Evolutionary conservation across 2,797 vertebrate genomes (phyloP), one percentile per base, ranked within the genome.

Genomic region (Phrynocephalus vlangalii): DNA sequence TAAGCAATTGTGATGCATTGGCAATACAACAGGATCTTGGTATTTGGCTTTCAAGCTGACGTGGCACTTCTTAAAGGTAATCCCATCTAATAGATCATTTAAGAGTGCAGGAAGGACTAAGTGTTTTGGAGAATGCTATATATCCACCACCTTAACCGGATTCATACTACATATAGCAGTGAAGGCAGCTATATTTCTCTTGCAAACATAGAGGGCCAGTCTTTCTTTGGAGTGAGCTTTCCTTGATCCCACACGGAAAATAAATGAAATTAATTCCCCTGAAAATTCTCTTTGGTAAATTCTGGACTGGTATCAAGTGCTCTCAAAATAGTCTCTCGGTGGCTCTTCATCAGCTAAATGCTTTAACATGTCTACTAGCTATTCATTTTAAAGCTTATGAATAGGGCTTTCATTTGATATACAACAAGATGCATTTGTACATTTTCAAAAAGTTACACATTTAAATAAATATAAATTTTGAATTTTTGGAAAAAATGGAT

Each of bases 1-100:
- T 94, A 95, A 92, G 91, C 80, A 90, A 79, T 93, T 94, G 85
- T 60, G 50, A 85, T 88, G 72, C 24, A 86, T 83, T 86, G 81
- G 71, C 18, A 63, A 0, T 82, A 30, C 56, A 76, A 2, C 78
- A 38, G 3, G 3, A 70, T 90, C 86, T 85, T 87, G 28, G 67
- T 87, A 92, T 79, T 84, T 83, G 89, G 86, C 48, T 85, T 89
- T 84, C 6, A 77, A 50, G 38, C 75, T 22, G 91, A 90, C 81
- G 30, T 88, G 79, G 82, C 88, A 88, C 80, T 91, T 82, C 67
- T 84, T 72, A 88, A 86, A 92, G 89, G 73, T 30, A 0, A 63
- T 87, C 79, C 94, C 85, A 3, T 66, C 73, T 76, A 72, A 78
- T 1, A 5, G 0, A 73, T 88, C 77, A 82, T 84, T 89, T 7